Conservation (phyloP, 2,888 invertebrate species). For the Dryomyza anilis region DNA sequence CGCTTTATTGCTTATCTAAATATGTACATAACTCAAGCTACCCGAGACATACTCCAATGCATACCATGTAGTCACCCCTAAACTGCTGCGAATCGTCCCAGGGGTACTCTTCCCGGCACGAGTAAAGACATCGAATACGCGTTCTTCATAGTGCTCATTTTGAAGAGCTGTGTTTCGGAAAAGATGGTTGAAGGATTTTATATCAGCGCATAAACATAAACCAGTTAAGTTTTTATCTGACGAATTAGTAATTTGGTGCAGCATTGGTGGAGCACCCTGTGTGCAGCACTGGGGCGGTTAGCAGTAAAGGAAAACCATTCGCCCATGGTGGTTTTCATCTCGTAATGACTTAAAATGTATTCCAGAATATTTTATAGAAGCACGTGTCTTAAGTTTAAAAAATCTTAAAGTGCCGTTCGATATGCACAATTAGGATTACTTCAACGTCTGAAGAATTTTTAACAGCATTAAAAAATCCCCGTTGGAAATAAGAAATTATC, state of each 20-base stretch:
- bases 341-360: background rate
- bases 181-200: background rate
- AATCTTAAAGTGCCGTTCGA: too few species aligned
- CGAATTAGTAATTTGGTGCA: slow-evolving; percentile 11
- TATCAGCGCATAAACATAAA: slow-evolving; percentile 14
- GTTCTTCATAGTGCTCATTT: too few species aligned
- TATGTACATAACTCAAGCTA: slow-evolving; percentile 10
- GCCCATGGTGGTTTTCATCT: slow-evolving; percentile 7
- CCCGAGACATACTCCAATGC: background rate
- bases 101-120: slow-evolving; percentile 10
- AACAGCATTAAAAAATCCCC: too few species aligned
- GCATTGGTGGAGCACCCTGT: background rate
- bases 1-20: slow-evolving; percentile 23
- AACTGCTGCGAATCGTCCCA: background rate
- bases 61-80: background rate
- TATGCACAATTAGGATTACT: background rate
- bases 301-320: background rate
- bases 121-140: slow-evolving; percentile 8
- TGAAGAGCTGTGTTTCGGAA: background rate
- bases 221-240: slow-evolving; percentile 23
- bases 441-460: too few species aligned
- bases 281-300: too few species aligned
- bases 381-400: slow-evolving; percentile 17
- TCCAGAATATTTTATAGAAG: background rate
- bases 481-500: too few species aligned